Evolutionary conservation across 2,888 invertebrate genomes (phyloP).

Genomic region (Spialia ferax): DNA sequence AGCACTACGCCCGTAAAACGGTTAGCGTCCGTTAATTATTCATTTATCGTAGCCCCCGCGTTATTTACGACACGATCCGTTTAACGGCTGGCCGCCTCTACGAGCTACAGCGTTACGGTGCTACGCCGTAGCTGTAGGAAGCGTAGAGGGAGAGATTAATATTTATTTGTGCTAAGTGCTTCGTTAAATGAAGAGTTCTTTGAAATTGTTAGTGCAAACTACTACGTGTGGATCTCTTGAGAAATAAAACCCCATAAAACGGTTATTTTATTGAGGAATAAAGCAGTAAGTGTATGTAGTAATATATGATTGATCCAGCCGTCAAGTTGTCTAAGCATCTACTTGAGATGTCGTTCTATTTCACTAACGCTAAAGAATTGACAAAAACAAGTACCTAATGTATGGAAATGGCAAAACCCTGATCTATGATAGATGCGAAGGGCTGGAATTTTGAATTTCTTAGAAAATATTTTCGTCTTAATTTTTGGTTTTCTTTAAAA

Average conservation of each 20-base stretch:
- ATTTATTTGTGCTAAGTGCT: conserved; percentile 35
- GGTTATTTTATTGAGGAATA: no score
- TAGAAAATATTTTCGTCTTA: no score
- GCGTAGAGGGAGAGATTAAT: conserved; percentile 29
- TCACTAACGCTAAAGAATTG: no score
- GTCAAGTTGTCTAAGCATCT: no score
- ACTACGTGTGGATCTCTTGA: neutral
- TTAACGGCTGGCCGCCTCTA: conserved; percentile 55
- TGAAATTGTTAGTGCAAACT: conserved; percentile 10
- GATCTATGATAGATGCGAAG: no score
- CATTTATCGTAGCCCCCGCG: conserved; percentile 66
- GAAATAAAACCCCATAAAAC: conserved; percentile 17
- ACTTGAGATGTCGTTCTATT: no score
- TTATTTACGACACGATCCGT: conserved; percentile 55
- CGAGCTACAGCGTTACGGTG: conserved; percentile 55
- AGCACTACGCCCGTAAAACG: conserved; percentile 57
- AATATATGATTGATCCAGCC: no score
- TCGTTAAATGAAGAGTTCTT: conserved; percentile 23
- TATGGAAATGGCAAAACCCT: no score
- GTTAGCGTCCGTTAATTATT: conserved; percentile 74
- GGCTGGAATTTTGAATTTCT: no score
- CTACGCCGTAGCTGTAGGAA: conserved; percentile 36
- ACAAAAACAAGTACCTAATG: no score
- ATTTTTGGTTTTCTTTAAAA: no score
- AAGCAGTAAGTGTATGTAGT: no score